Evolutionary conservation across 2,888 invertebrate species (phyloP).

Genomic region (Leptinotarsa tumamoca): DNA sequence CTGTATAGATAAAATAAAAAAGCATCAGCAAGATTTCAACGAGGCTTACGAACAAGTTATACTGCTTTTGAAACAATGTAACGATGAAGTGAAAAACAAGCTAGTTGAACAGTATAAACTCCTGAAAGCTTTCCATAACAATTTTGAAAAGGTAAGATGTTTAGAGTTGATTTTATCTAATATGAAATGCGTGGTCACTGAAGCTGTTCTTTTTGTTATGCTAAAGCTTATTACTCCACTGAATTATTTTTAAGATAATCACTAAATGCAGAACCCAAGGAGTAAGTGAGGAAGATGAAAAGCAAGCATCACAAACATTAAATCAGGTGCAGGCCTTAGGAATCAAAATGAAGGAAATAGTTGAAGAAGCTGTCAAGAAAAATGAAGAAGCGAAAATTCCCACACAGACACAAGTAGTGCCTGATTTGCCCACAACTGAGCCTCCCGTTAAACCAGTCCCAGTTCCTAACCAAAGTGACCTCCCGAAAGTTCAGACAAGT

Average conservation of each 20-base stretch:
- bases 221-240: no score
- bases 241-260: constrained; percentile 58
- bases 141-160: constrained; percentile 61
- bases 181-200: no score
- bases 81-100: constrained; percentile 42
- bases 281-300: constrained; percentile 69
- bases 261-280: constrained; percentile 66
- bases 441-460: not conserved
- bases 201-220: no score
- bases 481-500: constrained; percentile 22
- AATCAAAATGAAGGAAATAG: constrained; percentile 68
- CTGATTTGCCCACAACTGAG: constrained; percentile 12
- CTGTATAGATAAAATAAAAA: constrained; percentile 69
- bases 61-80: constrained; percentile 61
- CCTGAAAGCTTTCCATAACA: constrained; percentile 65
- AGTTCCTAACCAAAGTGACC: constrained; percentile 21
- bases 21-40: constrained; percentile 71
- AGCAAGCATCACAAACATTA: constrained; percentile 67
- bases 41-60: constrained; percentile 71
- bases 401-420: constrained; percentile 20
- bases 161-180: no score
- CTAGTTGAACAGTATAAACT: constrained; percentile 63
- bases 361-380: constrained; percentile 59
- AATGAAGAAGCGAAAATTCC: constrained; percentile 49
- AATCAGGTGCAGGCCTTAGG: constrained; percentile 60